A percentile compares a stretch with the other conserved stretches of the same genome.
These are phyloP conservation scores for Balaenoptera acutorostrata DNA, from an alignment of 2,113 vertebrate species.

Conservation along the genomic window DNA sequence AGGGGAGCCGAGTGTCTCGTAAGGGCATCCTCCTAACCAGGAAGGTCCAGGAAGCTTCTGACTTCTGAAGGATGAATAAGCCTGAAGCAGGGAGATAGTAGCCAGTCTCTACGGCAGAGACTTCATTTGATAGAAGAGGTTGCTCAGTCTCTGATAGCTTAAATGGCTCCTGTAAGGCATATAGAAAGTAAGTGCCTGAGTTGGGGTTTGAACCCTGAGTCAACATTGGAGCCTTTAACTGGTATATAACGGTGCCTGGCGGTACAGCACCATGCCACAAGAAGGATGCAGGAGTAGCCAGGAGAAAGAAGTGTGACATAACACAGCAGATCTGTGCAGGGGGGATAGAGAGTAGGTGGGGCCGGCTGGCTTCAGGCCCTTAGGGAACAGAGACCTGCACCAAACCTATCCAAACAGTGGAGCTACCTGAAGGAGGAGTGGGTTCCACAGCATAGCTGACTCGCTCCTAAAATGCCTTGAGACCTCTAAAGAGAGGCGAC, in stretches of 20 bases:
- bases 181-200: not conserved
- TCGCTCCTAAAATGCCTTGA: not conserved
- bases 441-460: not conserved
- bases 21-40: not conserved
- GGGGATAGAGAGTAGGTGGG: not conserved
- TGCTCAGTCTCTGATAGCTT: not conserved
- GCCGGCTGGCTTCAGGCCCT: not conserved
- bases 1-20: not conserved
- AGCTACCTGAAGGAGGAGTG: not conserved
- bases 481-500: not conserved
- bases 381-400: not conserved
- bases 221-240: not conserved
- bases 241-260: not conserved
- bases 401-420: not conserved
- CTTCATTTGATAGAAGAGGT: not conserved
- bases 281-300: not conserved
- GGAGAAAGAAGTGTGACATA: not conserved
- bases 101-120: no score
- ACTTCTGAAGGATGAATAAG: not conserved
- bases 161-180: not conserved
- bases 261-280: not conserved
- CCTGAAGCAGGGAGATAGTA: not conserved
- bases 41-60: not conserved
- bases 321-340: accelerated
- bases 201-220: not conserved